These are phyloP conservation scores for Enteromius paludinosus DNA, from an alignment of 2,797 vertebrate species.

Conservation along the genomic window DNA sequence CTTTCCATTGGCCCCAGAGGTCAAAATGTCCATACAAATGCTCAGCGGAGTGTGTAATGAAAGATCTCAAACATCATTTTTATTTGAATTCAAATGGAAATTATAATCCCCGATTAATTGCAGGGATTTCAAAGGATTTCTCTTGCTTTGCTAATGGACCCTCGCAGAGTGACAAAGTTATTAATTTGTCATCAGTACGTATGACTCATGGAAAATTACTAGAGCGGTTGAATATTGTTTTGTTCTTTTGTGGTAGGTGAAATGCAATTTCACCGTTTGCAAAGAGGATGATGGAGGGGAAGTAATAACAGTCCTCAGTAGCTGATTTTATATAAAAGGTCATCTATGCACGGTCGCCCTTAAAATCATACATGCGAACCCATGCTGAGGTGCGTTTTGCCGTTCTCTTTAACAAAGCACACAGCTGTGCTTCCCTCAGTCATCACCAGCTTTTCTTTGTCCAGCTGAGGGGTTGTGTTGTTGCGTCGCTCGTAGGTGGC, in stretches of 20 bases:
- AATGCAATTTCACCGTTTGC: slow-evolving; percentile 30
- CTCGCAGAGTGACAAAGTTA: slow-evolving; percentile 23
- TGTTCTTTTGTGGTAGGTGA: slow-evolving; percentile 27
- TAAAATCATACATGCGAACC: neutral
- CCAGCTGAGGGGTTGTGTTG: slow-evolving; percentile 1
- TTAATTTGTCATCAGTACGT: slow-evolving; percentile 19
- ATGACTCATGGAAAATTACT: slow-evolving; percentile 30
- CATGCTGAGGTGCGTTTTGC: slow-evolving; percentile 25
- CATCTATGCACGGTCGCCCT: neutral
- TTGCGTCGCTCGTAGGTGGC: slow-evolving; percentile 4
- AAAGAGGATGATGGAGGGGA: neutral
- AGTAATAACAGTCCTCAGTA: neutral
- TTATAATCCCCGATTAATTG: neutral
- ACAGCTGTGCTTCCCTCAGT: slow-evolving; percentile 32
- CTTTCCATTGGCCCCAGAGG: slow-evolving; percentile 37
- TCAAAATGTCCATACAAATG: neutral
- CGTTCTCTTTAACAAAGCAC: slow-evolving; percentile 23
- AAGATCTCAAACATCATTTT: slow-evolving; percentile 16
- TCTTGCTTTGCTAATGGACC: slow-evolving; percentile 14
- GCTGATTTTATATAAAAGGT: slow-evolving; percentile 1
- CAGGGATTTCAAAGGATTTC: slow-evolving; percentile 8
- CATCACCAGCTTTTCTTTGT: slow-evolving; percentile 27
- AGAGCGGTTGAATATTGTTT: slow-evolving; percentile 5
- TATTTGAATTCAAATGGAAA: neutral
- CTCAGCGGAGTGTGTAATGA: slow-evolving; percentile 7